Conservation (phyloP, 2,888 invertebrate genomes). For the Osmoderma eremita region DNA sequence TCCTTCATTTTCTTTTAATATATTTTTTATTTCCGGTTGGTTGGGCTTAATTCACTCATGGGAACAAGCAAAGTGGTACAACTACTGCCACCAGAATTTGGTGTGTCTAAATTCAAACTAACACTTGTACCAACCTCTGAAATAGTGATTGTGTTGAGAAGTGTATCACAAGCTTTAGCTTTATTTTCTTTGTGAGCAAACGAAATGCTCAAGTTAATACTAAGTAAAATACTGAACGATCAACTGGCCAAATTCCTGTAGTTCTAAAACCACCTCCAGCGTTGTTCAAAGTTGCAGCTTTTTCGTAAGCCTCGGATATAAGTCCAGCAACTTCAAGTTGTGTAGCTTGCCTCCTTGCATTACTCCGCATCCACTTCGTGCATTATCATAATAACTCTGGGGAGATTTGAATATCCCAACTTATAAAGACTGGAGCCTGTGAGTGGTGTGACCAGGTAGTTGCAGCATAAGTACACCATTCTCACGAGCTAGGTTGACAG, state of each 20-base stretch:
- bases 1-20: no score
- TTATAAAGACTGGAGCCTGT: conserved; percentile 13
- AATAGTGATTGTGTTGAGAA: no score
- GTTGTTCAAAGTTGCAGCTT: conserved; percentile 44
- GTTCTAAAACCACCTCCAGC: conserved; percentile 44
- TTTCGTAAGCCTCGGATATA: conserved; percentile 45
- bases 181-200: no score
- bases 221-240: no score
- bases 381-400: conserved; percentile 1
- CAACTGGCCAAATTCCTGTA: conserved; percentile 44
- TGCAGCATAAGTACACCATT: conserved; percentile 12
- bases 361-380: neutral
- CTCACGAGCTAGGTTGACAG: neutral
- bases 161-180: no score
- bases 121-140: no score
- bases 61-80: no score
- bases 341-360: neutral
- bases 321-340: conserved; percentile 44
- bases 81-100: no score
- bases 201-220: no score
- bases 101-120: no score
- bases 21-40: no score
- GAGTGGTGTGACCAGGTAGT: conserved; percentile 16
- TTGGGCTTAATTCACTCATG: no score
- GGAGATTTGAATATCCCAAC: neutral